Percentiles rank a stretch among this genome's conserved stretches.
Evolutionary conservation across 1,140 invertebrate genomes (phyloP).

Genomic region (Helicorthomorpha holstii): DNA sequence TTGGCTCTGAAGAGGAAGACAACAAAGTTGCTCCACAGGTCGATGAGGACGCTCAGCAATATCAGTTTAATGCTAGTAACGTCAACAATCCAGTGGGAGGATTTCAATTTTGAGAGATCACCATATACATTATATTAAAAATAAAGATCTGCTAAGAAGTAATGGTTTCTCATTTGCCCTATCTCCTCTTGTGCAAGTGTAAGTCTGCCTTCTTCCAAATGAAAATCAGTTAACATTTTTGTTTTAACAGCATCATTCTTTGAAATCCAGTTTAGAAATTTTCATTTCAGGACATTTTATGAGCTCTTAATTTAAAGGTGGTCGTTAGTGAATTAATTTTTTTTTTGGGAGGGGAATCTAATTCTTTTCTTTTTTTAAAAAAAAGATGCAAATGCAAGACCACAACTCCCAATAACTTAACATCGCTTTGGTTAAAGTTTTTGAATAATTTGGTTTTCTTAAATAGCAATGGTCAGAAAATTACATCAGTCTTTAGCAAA

Average conservation of each 20-base stretch:
- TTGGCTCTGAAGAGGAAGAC: constrained; percentile 74
- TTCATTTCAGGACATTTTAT: background rate
- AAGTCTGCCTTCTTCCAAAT: no score
- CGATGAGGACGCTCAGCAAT: constrained; percentile 54
- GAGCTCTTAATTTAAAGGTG: no score
- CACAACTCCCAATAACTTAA: no score
- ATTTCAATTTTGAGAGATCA: constrained; percentile 61
- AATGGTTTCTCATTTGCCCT: background rate
- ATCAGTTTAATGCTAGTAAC: constrained; percentile 25
- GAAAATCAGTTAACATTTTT: background rate
- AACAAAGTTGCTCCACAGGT: constrained; percentile 54
- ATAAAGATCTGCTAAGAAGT: background rate
- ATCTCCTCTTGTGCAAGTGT: background rate
- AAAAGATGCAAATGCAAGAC: no score
- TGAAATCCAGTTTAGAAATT: background rate
- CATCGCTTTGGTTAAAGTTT: no score
- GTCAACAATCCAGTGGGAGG: constrained; percentile 42
- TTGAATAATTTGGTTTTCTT: no score
- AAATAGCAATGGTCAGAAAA: no score
- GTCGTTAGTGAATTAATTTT: no score
- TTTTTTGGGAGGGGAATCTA: no score
- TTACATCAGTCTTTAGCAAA: no score
- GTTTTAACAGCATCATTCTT: background rate
- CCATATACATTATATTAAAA: no score
- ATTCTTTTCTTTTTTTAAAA: no score